Percentiles rank a stretch among this genome's conserved stretches.
Conservation (phyloP, 2,888 invertebrate species). For the Drosophila incognita region DNA sequence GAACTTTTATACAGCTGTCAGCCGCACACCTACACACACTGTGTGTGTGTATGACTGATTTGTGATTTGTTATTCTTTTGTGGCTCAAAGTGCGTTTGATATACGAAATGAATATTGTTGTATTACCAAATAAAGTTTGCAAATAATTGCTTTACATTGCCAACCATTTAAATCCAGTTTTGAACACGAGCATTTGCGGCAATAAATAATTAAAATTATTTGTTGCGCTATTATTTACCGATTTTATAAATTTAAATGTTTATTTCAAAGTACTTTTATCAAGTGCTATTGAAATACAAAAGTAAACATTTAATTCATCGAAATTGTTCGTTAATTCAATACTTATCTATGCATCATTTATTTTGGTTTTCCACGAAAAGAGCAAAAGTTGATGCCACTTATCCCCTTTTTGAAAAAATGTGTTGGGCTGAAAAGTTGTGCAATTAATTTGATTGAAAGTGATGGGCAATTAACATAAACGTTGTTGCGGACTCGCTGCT, state of each 20-base stretch:
- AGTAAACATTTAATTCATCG: constrained; percentile 3
- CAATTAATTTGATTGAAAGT: constrained; percentile 70
- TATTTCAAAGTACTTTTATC: background rate
- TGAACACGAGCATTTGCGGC: background rate
- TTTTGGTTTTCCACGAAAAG: constrained; percentile 2
- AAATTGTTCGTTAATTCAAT: constrained; percentile 25
- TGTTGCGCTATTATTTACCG: constrained; percentile 15
- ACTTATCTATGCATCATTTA: constrained; percentile 7
- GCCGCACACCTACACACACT: constrained; percentile 43
- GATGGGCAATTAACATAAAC: constrained; percentile 58
- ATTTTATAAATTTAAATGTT: constrained; percentile 2
- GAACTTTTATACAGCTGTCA: constrained; percentile 63
- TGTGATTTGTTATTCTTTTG: constrained; percentile 8
- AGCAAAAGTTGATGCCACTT: constrained; percentile 14
- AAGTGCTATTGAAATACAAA: background rate
- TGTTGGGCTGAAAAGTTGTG: constrained; percentile 26
- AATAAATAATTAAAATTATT: constrained; percentile 27
- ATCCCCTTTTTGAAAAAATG: background rate
- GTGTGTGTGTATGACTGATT: constrained; percentile 7
- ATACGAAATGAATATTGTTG: constrained; percentile 35
- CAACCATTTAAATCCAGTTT: constrained; percentile 6
- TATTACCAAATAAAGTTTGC: background rate
- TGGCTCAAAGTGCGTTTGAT: constrained; percentile 12
- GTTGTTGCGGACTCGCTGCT: constrained; percentile 9
- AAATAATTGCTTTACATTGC: constrained; percentile 34